A percentile compares a stretch with the other conserved stretches of the same genome.
These are phyloP conservation scores for Pteromalus puparum DNA, from an alignment of 1,140 invertebrate genomes.

Conservation along the genomic window DNA sequence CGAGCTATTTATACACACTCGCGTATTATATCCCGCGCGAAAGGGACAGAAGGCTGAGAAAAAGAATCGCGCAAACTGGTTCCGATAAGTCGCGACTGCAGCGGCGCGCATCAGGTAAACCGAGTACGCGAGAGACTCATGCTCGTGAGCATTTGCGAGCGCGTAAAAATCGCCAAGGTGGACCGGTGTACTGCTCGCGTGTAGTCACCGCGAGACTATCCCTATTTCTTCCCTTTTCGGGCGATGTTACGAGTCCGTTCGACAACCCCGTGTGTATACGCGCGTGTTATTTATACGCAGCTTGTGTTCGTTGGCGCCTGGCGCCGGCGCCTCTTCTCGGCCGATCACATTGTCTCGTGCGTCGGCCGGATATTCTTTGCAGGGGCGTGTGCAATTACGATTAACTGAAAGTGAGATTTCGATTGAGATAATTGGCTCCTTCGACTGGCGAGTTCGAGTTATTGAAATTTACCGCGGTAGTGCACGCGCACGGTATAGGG, in stretches of 20 bases:
- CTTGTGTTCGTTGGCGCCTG: slow-evolving; percentile 23
- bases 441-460: not conserved
- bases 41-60: slow-evolving; percentile 25
- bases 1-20: slow-evolving; percentile 40
- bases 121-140: not conserved
- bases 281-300: slow-evolving; percentile 7
- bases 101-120: slow-evolving; percentile 13
- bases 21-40: slow-evolving; percentile 6
- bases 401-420: slow-evolving; percentile 44
- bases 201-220: not conserved
- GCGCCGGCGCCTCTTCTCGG: slow-evolving; percentile 9
- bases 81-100: slow-evolving; percentile 56
- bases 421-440: slow-evolving; percentile 39
- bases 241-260: slow-evolving; percentile 26
- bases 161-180: slow-evolving; percentile 43
- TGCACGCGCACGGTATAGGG: not conserved
- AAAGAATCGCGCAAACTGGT: slow-evolving; percentile 64
- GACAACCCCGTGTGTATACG: not conserved
- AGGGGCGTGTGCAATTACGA: slow-evolving; percentile 4
- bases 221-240: slow-evolving; percentile 46
- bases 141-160: not conserved
- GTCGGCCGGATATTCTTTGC: not conserved
- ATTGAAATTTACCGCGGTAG: slow-evolving; percentile 13
- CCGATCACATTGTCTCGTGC: not conserved
- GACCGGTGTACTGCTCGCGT: slow-evolving; percentile 25